Conservation (phyloP, 1,140 invertebrate genomes). For the Ceratoteleas bidentatus region DNA sequence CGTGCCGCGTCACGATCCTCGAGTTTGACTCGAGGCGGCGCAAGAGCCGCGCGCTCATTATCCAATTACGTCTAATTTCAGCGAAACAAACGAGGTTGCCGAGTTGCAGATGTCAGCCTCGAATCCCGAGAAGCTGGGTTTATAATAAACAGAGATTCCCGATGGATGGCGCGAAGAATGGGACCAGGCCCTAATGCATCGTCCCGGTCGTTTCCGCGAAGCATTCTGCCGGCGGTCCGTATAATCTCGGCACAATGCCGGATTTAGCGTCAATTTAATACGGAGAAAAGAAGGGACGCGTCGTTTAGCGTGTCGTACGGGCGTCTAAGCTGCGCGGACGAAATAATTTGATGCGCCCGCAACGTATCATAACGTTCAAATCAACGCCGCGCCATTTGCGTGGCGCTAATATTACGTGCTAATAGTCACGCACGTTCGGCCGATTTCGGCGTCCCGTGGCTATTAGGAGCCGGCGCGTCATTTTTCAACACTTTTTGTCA, state of each 20-base stretch:
- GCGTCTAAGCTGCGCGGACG: conserved; percentile 51
- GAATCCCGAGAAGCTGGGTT: conserved; percentile 69
- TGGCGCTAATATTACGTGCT: conserved; percentile 70
- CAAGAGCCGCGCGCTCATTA: conserved; percentile 65
- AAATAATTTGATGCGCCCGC: conserved; percentile 69
- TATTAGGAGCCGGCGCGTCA: too few relatives aligned
- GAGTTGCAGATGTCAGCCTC: conserved; percentile 76
- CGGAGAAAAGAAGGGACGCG: conserved; percentile 41
- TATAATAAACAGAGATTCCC: conserved; percentile 66
- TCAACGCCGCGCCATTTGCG: conserved; percentile 73
- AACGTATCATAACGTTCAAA: conserved; percentile 69
- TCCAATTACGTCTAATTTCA: conserved; percentile 76
- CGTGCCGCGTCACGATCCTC: conserved; percentile 16
- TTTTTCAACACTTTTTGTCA: too few relatives aligned
- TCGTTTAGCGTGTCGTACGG: conserved; percentile 59
- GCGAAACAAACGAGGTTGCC: conserved; percentile 76
- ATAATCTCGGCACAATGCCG: conserved; percentile 62
- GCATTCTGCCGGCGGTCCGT: conserved; percentile 35
- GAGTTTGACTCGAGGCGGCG: conserved; percentile 49
- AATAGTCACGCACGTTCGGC: conserved; percentile 75
- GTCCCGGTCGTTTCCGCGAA: conserved; percentile 56
- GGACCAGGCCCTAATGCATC: conserved; percentile 50
- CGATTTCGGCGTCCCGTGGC: too few relatives aligned
- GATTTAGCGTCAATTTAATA: conserved; percentile 67
- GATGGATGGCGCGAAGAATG: conserved; percentile 61